Conservation (phyloP, 2,797 vertebrate genomes). For the Discoglossus pictus region DNA sequence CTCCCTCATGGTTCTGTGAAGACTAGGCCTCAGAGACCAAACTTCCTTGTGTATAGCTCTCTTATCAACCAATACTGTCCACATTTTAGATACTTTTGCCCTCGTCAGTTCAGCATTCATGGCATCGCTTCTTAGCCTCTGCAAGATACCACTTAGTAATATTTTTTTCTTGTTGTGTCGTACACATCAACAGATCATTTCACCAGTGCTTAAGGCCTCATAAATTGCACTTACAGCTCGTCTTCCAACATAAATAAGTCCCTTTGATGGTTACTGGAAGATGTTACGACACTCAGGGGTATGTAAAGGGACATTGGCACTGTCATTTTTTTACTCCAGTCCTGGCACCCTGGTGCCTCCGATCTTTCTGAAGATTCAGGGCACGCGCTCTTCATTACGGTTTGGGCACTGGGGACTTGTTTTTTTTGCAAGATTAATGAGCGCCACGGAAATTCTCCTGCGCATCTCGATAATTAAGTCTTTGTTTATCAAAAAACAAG, state of each 20-base stretch:
- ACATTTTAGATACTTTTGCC: conserved; percentile 58
- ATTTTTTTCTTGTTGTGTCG: conserved; percentile 55
- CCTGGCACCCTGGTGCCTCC: conserved; percentile 91
- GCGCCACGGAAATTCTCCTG: conserved; percentile 98
- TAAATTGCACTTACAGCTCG: conserved; percentile 97
- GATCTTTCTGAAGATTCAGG: conserved; percentile 97
- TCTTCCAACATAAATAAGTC: conserved; percentile 99
- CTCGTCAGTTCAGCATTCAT: conserved; percentile 68
- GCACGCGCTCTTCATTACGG: conserved; percentile 98
- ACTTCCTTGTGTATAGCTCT: conserved; percentile 67
- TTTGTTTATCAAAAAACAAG: conserved; percentile 99
- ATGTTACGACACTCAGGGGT: conserved; percentile 98
- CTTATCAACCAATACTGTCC: conserved; percentile 70
- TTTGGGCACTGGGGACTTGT: conserved; percentile 97
- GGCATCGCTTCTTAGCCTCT: conserved; percentile 72
- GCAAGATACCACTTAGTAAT: conserved; percentile 86
- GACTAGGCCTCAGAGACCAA: conserved; percentile 70
- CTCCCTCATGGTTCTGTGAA: conserved; percentile 64
- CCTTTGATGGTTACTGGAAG: conserved; percentile 98
- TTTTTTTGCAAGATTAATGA: conserved; percentile 99
- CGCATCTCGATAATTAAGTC: conserved; percentile 99
- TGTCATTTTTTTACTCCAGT: conserved; percentile 86
- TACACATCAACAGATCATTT: conserved; percentile 82
- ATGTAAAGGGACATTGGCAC: conserved; percentile 89
- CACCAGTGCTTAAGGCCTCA: conserved; percentile 85